Evolutionary conservation across 1,140 invertebrate genomes (phyloP), one percentile per base, ranked within the genome.

Genomic region (Drosophila navojoa): DNA sequence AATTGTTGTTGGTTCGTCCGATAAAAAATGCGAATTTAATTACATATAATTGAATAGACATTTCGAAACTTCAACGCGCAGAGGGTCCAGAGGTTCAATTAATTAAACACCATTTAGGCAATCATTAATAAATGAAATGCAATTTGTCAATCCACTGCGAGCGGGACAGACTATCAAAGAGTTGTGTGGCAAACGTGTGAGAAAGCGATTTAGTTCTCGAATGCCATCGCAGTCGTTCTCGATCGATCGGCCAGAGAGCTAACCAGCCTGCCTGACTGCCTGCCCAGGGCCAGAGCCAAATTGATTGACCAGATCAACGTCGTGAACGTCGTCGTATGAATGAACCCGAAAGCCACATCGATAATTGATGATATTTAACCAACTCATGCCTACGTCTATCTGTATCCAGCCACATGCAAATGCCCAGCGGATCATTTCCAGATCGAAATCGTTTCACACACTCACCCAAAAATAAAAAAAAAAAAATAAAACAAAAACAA

Each of bases 11-110:
- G 10, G 11, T 4, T n/a, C 1, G 57, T 5, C 2, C 25, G 53
- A 82, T 76, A 79, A 87, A 81, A 82, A 86, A 87, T 82, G 79
- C 69, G 76, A 79, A 86, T 82, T 71, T 87, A 87, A 87, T 87
- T 82, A 89, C 54, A 79, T 82, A 68, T 82, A 82, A 87, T 82
- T 87, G 66, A 38, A 42, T 49, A 25, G 58, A 54, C 50, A 68
- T 81, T 86, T 72, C 81, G 71, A 67, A 67, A 80, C 73, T 76
- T 87, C 71, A 87, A 79, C 76, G 74, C 71, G 29, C 42, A 5
- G 7, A 16, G 19, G 27, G 4, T 29, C 27, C 27, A 29, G 9
- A 52, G 53, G 62, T 57, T 82, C 73, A 89, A 87, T 87, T 87
- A 87, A 87, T 87, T 77, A 87, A 87, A 87, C 64, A 81, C 84